phyloP scores from a whole-genome alignment of 2,888 invertebrate genomes.

The Melanophora roralis region DNA sequence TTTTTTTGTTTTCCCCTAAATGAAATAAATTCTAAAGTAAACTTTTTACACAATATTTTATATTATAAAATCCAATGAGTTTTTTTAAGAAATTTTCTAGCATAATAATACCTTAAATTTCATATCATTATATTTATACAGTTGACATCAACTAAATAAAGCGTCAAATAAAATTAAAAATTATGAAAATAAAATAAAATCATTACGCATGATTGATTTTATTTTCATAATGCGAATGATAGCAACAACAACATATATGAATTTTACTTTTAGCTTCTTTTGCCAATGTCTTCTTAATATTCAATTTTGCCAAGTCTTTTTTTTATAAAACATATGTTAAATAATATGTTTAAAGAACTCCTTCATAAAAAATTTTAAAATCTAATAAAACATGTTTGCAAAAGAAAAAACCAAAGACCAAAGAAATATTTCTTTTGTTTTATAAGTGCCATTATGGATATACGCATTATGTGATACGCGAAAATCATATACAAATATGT shows the following conservation, averaged over 20 bases:
- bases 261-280: too few relatives aligned
- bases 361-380: too few relatives aligned
- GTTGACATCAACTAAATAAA: constrained; percentile 59
- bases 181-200: constrained; percentile 73
- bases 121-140: constrained; percentile 53
- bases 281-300: too few relatives aligned
- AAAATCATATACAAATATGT: too few relatives aligned
- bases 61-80: constrained; percentile 36
- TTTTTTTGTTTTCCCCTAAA: too few relatives aligned
- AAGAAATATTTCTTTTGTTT: not conserved
- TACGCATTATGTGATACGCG: constrained; percentile 47
- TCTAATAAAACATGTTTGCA: constrained; percentile 14
- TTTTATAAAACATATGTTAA: not conserved
- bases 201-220: constrained; percentile 74
- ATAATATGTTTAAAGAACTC: not conserved
- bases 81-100: constrained; percentile 36
- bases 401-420: constrained; percentile 2
- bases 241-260: not conserved
- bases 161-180: constrained; percentile 59
- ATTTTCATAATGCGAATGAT: constrained; percentile 23
- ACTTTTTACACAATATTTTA: constrained; percentile 38
- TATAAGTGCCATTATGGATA: constrained; percentile 35
- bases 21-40: too few relatives aligned
- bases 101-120: constrained; percentile 41
- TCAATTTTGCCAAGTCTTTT: not conserved